Base-by-base conservation (phyloP, 2,113 vertebrate species). In the Podilymbus podiceps region DNA sequence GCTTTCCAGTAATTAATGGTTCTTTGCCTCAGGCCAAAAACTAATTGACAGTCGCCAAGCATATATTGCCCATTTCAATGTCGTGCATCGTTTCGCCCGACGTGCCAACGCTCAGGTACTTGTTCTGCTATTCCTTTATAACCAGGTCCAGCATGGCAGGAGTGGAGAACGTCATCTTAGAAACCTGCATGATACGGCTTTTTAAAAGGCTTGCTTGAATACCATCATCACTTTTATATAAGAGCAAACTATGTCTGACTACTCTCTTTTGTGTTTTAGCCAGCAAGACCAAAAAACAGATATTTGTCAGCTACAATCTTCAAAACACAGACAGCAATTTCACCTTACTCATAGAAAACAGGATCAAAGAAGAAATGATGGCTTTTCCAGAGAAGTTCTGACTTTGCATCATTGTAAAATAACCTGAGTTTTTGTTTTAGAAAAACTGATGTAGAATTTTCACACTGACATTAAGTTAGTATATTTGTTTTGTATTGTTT, bases 221-320 rank as follows among this genome's bases (percentile, higher is more conserved):
- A n/a, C 11, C 7, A 11, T 68, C 12, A 12, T 55, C 24, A 2
- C 22, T 84, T 91, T 17, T 25, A 24, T 40, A 2, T 4, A 31
- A 49, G 20, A 82, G 31, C 35, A 73, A 88, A 69, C 68, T 82
- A 15, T 40, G 30, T 3, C 69, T 88, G 46, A 92, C 17, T 75
- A 13, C 24, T 93, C 84, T 93, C 64, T 88, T 98, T 95, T 97
- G 16, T 96, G 55, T 98, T 98, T 49, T 97, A 99, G 99, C 99
- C 92, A 99, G 99, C 98, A 99, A 98, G 98, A 99, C 99, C 12
- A 98, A 98, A 97, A 99, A 99, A 86, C 99, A 99, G 96, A 98
- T 99, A 56, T 99, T 99, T 97, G 99, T 99, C 96, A 99, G 99
- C 96, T 99, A 99, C 95, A 99, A 99, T 69, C 98, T 99, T 62